These are phyloP conservation scores for Chondrosia reniformis DNA, from an alignment of 37 sponge, comb jelly and placozoan genomes.

Conservation along the genomic window DNA sequence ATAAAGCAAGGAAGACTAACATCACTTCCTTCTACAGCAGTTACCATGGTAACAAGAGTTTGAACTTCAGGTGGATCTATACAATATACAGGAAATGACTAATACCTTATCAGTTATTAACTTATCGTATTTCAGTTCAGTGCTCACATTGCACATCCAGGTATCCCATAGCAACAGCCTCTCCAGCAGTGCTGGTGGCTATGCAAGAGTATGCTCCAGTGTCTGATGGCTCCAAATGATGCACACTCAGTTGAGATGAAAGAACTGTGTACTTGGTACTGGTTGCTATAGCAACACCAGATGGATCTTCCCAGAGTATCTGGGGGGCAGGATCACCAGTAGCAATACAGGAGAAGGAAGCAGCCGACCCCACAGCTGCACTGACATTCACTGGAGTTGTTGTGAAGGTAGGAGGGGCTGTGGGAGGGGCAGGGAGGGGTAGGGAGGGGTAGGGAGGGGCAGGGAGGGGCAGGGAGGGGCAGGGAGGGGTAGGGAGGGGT, in stretches of 20 bases:
- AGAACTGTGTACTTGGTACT: neutral
- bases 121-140: too few relatives aligned
- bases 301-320: constrained; percentile 30
- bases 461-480: constrained; percentile 22
- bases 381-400: neutral
- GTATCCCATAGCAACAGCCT: neutral
- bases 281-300: neutral
- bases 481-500: constrained; percentile 12
- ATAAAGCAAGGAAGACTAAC: constrained; percentile 37
- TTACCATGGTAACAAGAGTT: neutral
- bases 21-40: constrained; percentile 23
- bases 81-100: neutral
- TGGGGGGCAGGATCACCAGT: constrained; percentile 48
- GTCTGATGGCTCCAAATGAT: neutral
- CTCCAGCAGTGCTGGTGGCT: constrained; percentile 5
- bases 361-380: constrained; percentile 6
- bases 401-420: constrained; percentile 47
- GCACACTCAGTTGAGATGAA: neutral
- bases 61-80: constrained; percentile 4
- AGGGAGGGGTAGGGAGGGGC: constrained; percentile 15
- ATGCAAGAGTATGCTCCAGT: constrained; percentile 10
- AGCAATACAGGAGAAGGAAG: constrained; percentile 30
- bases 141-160: constrained; percentile 21
- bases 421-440: neutral
- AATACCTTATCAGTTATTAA: neutral